Evolutionary conservation across 1,140 invertebrate species (phyloP).

Genomic region (Caerostris extrusa): DNA sequence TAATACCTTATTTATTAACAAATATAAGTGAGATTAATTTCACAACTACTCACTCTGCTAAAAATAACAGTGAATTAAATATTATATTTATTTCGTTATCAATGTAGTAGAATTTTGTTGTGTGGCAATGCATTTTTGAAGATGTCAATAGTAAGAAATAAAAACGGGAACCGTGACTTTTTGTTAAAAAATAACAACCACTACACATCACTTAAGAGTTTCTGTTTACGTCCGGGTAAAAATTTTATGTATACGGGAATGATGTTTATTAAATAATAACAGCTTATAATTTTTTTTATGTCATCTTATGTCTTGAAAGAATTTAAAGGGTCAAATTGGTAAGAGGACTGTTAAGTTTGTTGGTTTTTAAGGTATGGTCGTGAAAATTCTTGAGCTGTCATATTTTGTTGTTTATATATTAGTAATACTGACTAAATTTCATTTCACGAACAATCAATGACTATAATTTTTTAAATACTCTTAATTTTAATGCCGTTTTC

Average conservation of each 20-base stretch:
- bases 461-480: too few relatives aligned
- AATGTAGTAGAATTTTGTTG: too few relatives aligned
- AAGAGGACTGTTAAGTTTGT: neutral
- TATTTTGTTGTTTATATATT: neutral
- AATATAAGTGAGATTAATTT: too few relatives aligned
- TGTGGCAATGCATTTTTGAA: neutral
- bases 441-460: too few relatives aligned
- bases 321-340: neutral
- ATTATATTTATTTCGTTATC: too few relatives aligned
- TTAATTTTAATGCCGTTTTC: too few relatives aligned
- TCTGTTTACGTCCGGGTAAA: constrained; percentile 24
- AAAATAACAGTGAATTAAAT: too few relatives aligned
- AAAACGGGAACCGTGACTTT: constrained; percentile 15
- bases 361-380: neutral
- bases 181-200: constrained; percentile 23
- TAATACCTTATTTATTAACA: too few relatives aligned
- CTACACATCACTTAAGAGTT: constrained; percentile 16
- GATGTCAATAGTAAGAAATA: neutral
- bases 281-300: neutral
- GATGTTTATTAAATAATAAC: neutral
- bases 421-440: too few relatives aligned
- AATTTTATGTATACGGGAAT: neutral
- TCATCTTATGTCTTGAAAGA: neutral
- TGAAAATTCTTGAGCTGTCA: neutral
- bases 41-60: too few relatives aligned